Conservation (phyloP, 2,888 invertebrate species). For the Spatulosminthurus flaviceps region DNA sequence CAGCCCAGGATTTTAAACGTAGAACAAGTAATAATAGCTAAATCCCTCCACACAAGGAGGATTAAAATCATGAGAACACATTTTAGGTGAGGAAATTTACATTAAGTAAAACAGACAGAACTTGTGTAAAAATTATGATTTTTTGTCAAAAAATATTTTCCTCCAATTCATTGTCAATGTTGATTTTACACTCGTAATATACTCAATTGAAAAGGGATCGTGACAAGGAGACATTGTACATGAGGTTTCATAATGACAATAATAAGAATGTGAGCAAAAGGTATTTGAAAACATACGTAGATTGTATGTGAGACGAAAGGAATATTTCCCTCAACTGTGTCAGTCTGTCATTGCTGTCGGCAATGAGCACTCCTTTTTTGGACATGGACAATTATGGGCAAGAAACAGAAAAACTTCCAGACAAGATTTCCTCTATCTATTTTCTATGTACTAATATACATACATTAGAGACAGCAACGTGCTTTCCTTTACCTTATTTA, state of each 20-base stretch:
- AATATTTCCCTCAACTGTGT: conserved; percentile 51
- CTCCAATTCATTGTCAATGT: conserved; percentile 19
- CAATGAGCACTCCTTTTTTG: conserved; percentile 62
- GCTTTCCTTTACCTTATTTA: conserved; percentile 11
- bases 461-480: too few relatives aligned
- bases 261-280: too few relatives aligned
- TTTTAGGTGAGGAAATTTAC: too few relatives aligned
- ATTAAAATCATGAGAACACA: too few relatives aligned
- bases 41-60: too few relatives aligned
- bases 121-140: too few relatives aligned
- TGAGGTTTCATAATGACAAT: too few relatives aligned
- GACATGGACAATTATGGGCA: conserved; percentile 62
- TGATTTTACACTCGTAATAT: neutral
- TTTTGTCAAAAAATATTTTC: too few relatives aligned
- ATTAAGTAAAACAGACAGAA: too few relatives aligned
- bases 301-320: conserved; percentile 15
- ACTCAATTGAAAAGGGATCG: neutral
- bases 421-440: conserved; percentile 27
- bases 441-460: neutral
- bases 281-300: conserved; percentile 4
- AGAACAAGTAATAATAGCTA: too few relatives aligned
- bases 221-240: too few relatives aligned
- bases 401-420: conserved; percentile 45
- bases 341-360: conserved; percentile 58
- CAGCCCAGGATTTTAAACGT: too few relatives aligned